Base-by-base conservation (phyloP, 2,113 vertebrate species). In the Bufo bufo region DNA sequence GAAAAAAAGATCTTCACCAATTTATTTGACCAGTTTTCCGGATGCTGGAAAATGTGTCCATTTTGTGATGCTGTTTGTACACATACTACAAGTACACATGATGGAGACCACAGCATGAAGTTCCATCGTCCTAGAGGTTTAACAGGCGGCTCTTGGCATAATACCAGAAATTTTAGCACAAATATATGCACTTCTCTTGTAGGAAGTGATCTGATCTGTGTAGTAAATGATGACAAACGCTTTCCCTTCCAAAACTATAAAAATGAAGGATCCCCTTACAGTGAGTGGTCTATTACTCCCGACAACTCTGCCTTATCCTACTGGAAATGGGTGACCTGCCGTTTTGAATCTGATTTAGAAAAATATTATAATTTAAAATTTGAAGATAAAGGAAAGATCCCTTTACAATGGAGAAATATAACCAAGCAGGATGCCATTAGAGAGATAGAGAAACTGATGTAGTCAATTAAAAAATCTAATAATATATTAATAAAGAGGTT, bases 251-350 rank as follows among this genome's bases (percentile, higher is more conserved):
- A 92, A 77, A 74, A 0, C 0, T 95, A 96, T 13, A 66, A 20
- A 10, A 0, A 19, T 0, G 95, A 92, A 23, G 94, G 93, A 10
- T 47, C 0, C 1, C 16, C 23, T 0, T 91, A 11, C 84, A 91
- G 69, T 19, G 78, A 0, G 0, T 96, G 95, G 95, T 90, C 16
- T 0, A 95, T 96, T 47, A 90, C 89, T 2, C 16, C 94, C 2
- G 94, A 95, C 65, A 0, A 52, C 11, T 94, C 95, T 0, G 14
- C 52, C 3, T 91, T 93, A 63, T 2, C 0, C 0, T 96, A 96
- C 56, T 96, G 96, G 96, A 95, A 93, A 88, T 96, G 95, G 95
- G 96, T 96, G 91, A 75, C 95, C n/a, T 95, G 49, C 82, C 91
- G 4, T 17, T 97, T 96, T 92, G 90, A 89, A 19, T 5, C 12